A percentile compares a stretch with the other conserved stretches of the same genome.
phyloP scores from a whole-genome alignment of 2,888 invertebrate species.

The Trichacis sp. region DNA sequence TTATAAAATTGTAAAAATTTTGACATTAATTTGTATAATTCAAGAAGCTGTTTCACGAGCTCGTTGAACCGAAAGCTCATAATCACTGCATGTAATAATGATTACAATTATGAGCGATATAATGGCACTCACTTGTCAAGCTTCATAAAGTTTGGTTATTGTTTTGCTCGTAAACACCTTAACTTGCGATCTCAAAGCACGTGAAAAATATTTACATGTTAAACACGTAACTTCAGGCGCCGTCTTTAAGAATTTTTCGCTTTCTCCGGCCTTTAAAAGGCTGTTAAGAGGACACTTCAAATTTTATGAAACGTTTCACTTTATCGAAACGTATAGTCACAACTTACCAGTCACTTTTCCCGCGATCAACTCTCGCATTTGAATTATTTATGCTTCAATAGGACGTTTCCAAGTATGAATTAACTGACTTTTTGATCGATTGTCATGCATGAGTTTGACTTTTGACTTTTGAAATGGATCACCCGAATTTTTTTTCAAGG shows the following conservation, averaged over 20 bases:
- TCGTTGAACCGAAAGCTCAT: slow-evolving; percentile 36
- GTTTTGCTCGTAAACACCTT: slow-evolving; percentile 60
- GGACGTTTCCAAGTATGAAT: too few species aligned
- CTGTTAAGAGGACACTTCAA: neutral
- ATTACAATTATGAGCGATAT: slow-evolving; percentile 55
- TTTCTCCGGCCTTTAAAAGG: slow-evolving; percentile 2
- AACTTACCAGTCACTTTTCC: neutral
- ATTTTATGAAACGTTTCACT: slow-evolving; percentile 6
- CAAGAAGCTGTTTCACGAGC: neutral
- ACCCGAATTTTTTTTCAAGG: too few species aligned
- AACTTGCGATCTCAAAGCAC: slow-evolving; percentile 18
- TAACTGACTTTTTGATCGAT: too few species aligned
- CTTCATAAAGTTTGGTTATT: slow-evolving; percentile 57
- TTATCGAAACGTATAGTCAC: neutral
- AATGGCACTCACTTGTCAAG: slow-evolving; percentile 55
- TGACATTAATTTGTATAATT: neutral
- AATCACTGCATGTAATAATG: slow-evolving; percentile 53
- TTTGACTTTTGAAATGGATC: too few species aligned
- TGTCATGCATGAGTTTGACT: too few species aligned
- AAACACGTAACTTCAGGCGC: neutral
- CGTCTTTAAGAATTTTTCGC: slow-evolving; percentile 7
- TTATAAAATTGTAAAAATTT: neutral
- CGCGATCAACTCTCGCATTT: neutral
- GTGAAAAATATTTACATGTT: slow-evolving; percentile 13
- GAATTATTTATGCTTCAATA: too few species aligned